These are phyloP conservation scores for Ia io DNA, from an alignment of 2,113 vertebrate species.

Conservation along the genomic window DNA sequence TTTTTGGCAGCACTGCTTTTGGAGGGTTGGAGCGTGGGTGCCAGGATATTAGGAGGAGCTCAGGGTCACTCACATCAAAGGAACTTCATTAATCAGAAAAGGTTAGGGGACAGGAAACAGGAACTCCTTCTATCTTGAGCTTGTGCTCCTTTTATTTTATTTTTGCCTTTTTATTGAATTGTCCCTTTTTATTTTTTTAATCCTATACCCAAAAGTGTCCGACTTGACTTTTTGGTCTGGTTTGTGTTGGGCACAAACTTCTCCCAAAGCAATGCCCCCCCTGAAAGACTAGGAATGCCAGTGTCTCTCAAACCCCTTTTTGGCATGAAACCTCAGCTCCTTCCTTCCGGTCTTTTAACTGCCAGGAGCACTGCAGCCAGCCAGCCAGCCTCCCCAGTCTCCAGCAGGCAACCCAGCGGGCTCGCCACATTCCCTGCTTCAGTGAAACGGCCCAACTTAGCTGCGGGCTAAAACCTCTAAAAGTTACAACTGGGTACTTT, in stretches of 20 bases:
- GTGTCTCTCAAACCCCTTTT: neutral
- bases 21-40: neutral
- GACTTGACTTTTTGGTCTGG: neutral
- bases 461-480: neutral
- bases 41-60: neutral
- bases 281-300: neutral
- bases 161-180: neutral
- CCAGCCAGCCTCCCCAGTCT: neutral
- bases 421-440: neutral
- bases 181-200: neutral
- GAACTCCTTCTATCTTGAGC: neutral
- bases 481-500: neutral
- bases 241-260: neutral
- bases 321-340: neutral
- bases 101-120: neutral
- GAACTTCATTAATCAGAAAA: slow-evolving; percentile 11
- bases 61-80: neutral
- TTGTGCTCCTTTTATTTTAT: neutral
- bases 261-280: neutral
- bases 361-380: neutral
- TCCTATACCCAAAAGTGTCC: neutral
- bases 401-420: slow-evolving; percentile 16
- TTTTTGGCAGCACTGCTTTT: neutral
- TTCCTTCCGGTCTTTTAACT: neutral
- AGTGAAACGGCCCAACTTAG: neutral